Conservation (phyloP, 2,888 invertebrate genomes). For the Pandemis corylana region DNA sequence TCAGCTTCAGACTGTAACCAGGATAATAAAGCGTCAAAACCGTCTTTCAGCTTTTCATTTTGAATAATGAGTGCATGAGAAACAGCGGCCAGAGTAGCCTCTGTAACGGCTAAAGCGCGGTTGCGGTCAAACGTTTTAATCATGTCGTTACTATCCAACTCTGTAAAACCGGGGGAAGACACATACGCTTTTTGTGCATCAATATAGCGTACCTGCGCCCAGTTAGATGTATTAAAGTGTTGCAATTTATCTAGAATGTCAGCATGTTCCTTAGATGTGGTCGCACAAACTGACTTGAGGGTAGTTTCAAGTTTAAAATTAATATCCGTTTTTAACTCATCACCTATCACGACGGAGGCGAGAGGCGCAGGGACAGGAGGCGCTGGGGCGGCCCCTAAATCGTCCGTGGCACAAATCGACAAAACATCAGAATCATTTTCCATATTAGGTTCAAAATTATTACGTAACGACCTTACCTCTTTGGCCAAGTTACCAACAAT, state of each 20-base stretch:
- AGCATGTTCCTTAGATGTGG: not conserved
- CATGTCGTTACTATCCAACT: not conserved
- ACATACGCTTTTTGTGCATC: not conserved
- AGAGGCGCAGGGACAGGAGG: no score
- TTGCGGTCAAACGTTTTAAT: slow-evolving; percentile 1
- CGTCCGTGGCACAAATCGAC: no score
- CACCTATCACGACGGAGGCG: no score
- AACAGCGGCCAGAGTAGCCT: not conserved
- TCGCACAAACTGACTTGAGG: not conserved
- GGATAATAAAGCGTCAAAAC: no score
- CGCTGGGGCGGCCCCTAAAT: no score
- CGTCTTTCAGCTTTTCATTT: no score
- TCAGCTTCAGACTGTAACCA: not conserved
- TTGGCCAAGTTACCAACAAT: no score
- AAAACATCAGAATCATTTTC: no score
- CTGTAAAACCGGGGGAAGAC: not conserved
- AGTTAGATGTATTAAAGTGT: not conserved
- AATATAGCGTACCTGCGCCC: not conserved
- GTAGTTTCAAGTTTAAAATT: no score
- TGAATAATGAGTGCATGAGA: not conserved
- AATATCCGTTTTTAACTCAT: no score
- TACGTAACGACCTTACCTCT: no score
- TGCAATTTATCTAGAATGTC: not conserved
- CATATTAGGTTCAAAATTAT: no score
- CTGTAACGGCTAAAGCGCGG: not conserved